Percentiles rank a stretch among this genome's conserved stretches.
These are phyloP conservation scores for Habropoda laboriosa DNA, from an alignment of 1,140 invertebrate species.

Conservation along the genomic window DNA sequence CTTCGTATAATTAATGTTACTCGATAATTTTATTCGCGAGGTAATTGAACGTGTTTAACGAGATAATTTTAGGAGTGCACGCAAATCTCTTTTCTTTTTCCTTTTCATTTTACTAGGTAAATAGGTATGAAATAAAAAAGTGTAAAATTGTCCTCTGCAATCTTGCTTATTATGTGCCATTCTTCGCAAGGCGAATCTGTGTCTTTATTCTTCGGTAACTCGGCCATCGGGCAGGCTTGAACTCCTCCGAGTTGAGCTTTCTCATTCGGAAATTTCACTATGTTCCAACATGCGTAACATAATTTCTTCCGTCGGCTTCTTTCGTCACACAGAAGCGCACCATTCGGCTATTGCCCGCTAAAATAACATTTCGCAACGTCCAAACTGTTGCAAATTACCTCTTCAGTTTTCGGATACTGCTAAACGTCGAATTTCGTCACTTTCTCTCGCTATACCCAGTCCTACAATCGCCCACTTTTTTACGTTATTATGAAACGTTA, in stretches of 20 bases:
- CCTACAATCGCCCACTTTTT: neutral
- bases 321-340: neutral
- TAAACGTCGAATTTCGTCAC: neutral
- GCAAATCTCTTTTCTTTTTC: too few relatives aligned
- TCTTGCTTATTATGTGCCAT: neutral
- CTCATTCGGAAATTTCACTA: constrained; percentile 33
- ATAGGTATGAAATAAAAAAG: too few relatives aligned
- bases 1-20: neutral
- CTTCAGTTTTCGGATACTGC: neutral
- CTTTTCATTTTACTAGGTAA: too few relatives aligned
- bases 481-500: constrained; percentile 29
- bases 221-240: neutral
- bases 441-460: neutral
- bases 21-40: too few relatives aligned
- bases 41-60: too few relatives aligned
- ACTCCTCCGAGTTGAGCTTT: neutral
- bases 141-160: too few relatives aligned
- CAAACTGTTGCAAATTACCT: neutral
- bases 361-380: neutral
- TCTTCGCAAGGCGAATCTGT: neutral
- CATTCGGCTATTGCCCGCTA: too few relatives aligned
- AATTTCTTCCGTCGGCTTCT: neutral
- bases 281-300: neutral
- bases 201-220: neutral
- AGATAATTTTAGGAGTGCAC: too few relatives aligned